phyloP scores from a whole-genome alignment of 2,113 vertebrate genomes.

The Gila orcuttii region DNA sequence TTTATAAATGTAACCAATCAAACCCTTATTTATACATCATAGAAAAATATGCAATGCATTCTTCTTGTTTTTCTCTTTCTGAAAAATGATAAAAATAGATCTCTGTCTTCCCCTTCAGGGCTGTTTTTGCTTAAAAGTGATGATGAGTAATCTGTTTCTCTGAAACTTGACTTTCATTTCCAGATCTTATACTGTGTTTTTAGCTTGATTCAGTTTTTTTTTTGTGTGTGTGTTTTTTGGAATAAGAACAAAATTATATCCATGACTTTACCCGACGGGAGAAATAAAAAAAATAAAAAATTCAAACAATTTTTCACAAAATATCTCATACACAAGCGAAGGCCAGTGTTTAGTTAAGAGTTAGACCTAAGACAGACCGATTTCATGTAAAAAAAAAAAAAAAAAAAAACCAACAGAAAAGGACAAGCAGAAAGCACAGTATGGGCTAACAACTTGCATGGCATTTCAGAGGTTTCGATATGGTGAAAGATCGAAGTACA shows the following conservation, averaged over 20 bases:
- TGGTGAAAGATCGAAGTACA: constrained; percentile 23
- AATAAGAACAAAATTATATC: not conserved
- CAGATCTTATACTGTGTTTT: constrained; percentile 17
- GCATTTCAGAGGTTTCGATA: constrained; percentile 27
- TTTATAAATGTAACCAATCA: constrained; percentile 62
- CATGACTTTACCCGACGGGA: not conserved
- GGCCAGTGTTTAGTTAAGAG: constrained; percentile 38
- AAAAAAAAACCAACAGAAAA: constrained; percentile 14
- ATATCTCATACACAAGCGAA: constrained; percentile 26
- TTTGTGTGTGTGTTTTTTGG: too few relatives aligned
- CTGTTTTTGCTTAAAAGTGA: constrained; percentile 49
- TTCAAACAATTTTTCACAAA: constrained; percentile 9
- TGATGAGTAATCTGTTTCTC: constrained; percentile 17
- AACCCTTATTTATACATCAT: constrained; percentile 56
- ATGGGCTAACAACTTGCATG: constrained; percentile 46
- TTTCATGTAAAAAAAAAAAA: constrained; percentile 35
- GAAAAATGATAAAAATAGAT: constrained; percentile 65
- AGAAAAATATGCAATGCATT: constrained; percentile 72
- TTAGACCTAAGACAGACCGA: constrained; percentile 41
- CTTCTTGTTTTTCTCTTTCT: constrained; percentile 57
- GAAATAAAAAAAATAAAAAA: not conserved
- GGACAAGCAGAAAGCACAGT: constrained; percentile 31
- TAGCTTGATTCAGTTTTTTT: not conserved
- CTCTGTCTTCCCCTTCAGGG: constrained; percentile 49
- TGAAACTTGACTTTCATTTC: not conserved